Evolutionary conservation across 1,140 invertebrate genomes (phyloP), one percentile per base, ranked within the genome.

Genomic region (Nephotettix cincticeps): DNA sequence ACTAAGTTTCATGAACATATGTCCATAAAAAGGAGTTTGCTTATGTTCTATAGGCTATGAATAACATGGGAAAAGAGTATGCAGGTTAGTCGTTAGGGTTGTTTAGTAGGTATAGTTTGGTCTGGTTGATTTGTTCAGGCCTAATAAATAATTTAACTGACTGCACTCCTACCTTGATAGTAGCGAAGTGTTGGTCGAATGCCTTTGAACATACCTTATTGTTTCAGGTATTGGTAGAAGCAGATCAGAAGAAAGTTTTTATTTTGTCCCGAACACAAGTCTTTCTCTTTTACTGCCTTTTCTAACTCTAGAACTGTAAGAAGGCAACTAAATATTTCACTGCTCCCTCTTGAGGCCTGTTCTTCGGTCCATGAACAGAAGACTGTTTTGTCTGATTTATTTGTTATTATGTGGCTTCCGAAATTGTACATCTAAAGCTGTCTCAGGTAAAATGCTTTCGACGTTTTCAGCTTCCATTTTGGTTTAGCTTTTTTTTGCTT

Each of bases 401-500:
- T 68, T 4, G 64, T 30, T 28, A 28, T n/a, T 0, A 68, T 27
- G 51, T 68, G 66, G 40, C 45, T 68, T 14, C 66, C 66, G 1
- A 68, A 40, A 28, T 68, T 47, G 28, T 68, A 68, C n/a, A 68
- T 27, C 66, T 43, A 68, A 17, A 28, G 19, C 27, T 68, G 66
- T 1, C 25, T 23, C 6, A 68, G 25, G 21, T 67, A 67, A 51
- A 68, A 68, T 17, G 45, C 29, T 9, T 69, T 58, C 1, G 51
- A 69, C 4, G 45, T 69, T 19, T n/a, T 69, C 11, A 69, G 29
- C 19, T 51, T 45, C 27, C 47, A 43, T 36, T 32, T n/a, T 14
- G 68, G 68, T 51, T 29, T 69, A 21, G 68, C 58, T 69, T 69
- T 36, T 28, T 69, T n/a, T n/a, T n/a, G n/a, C n/a, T n/a, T n/a